These are phyloP conservation scores for Drosophila nikananu DNA, from an alignment of 1,140 invertebrate species.

Conservation along the genomic window DNA sequence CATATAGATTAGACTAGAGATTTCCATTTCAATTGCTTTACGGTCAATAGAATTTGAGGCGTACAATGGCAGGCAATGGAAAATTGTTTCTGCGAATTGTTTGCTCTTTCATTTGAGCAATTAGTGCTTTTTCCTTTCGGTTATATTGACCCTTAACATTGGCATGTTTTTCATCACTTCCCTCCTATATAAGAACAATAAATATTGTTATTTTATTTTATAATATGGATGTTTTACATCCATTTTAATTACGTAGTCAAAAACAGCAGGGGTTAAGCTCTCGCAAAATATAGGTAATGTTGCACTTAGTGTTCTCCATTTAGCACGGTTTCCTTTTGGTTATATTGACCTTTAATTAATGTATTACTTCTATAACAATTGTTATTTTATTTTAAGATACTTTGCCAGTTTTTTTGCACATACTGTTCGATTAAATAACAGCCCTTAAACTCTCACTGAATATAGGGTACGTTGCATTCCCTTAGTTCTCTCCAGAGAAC, in stretches of 20 bases:
- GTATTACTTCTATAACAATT: too few relatives aligned
- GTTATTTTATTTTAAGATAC: too few relatives aligned
- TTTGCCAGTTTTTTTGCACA: too few relatives aligned
- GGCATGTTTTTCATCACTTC: constrained; percentile 20
- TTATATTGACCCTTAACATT: constrained; percentile 21
- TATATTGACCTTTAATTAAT: too few relatives aligned
- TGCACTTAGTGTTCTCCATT: too few relatives aligned
- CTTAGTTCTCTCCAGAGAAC: neutral
- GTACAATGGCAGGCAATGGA: neutral
- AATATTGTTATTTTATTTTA: too few relatives aligned
- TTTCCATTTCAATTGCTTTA: constrained; percentile 30
- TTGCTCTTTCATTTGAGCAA: constrained; percentile 13
- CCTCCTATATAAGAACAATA: neutral
- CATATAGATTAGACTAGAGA: constrained; percentile 38
- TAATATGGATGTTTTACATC: too few relatives aligned
- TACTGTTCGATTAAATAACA: neutral
- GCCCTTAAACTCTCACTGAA: neutral
- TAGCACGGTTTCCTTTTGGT: too few relatives aligned
- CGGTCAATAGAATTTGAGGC: constrained; percentile 7
- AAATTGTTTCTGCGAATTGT: constrained; percentile 5
- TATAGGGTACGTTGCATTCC: constrained; percentile 1
- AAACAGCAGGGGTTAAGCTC: too few relatives aligned
- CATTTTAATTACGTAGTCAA: too few relatives aligned
- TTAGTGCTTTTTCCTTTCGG: constrained; percentile 12
- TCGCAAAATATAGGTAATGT: too few relatives aligned